Conservation (phyloP, 2,113 vertebrate genomes). For the Phalacrocorax carbo region DNA sequence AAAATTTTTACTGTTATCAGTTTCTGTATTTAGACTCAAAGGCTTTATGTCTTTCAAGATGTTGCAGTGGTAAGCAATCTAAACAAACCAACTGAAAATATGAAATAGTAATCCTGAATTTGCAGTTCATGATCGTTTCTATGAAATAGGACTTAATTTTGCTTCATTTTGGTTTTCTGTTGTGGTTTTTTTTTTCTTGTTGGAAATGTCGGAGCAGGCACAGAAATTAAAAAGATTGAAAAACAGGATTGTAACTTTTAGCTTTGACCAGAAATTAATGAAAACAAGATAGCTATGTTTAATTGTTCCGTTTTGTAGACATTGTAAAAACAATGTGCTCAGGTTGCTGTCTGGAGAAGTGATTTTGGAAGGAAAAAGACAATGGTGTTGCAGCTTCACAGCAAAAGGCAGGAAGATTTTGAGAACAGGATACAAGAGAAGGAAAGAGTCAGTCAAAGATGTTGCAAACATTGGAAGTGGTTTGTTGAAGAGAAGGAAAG, state of each 20-base stretch:
- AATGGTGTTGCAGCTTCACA: background rate
- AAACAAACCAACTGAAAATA: background rate
- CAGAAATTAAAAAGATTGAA: background rate
- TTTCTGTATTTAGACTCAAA: background rate
- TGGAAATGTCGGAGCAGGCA: background rate
- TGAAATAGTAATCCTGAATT: background rate
- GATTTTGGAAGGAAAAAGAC: background rate
- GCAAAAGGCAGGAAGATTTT: background rate
- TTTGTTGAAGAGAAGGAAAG: background rate
- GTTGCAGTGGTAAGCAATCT: background rate
- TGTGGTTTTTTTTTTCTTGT: background rate
- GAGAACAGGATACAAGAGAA: background rate
- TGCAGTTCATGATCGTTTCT: background rate
- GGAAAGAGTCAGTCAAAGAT: background rate
- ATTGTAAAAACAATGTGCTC: background rate
- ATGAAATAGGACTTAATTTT: background rate
- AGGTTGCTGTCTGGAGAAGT: background rate
- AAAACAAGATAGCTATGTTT: background rate
- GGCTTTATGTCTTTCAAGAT: background rate
- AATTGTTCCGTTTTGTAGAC: background rate
- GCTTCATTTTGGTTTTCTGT: background rate
- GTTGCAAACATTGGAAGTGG: background rate
- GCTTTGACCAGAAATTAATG: background rate
- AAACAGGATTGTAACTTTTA: background rate
- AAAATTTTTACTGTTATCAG: background rate